A percentile compares a stretch with the other conserved stretches of the same genome.
phyloP scores from a whole-genome alignment of 1,140 invertebrate species.

The Neodiprion fabricii region DNA sequence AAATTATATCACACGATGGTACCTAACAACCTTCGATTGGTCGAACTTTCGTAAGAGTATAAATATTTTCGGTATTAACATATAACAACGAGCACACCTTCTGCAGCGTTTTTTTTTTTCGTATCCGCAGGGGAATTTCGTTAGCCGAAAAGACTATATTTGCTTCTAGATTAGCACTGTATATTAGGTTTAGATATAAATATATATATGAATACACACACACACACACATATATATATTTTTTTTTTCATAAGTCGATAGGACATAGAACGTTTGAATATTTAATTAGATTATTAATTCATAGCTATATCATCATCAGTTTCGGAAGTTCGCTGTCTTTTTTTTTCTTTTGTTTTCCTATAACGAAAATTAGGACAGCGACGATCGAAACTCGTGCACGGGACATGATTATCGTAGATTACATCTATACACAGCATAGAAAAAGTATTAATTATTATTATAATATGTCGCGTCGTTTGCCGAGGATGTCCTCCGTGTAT shows the following conservation, averaged over 20 bases:
- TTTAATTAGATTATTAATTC: neutral
- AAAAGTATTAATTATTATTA: constrained; percentile 1
- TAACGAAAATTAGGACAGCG: neutral
- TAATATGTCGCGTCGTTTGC: neutral
- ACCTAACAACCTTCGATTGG: too few relatives aligned
- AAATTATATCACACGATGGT: too few relatives aligned
- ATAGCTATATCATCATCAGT: neutral
- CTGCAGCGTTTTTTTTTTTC: too few relatives aligned
- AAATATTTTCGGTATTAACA: too few relatives aligned
- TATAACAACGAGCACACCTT: too few relatives aligned
- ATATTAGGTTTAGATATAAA: neutral
- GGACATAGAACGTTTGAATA: neutral
- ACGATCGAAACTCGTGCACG: neutral
- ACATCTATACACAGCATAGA: neutral
- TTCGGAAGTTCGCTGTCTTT: neutral
- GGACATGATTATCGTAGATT: neutral
- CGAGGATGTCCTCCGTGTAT: neutral
- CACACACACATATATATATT: neutral
- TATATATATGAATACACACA: neutral
- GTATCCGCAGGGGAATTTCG: too few relatives aligned
- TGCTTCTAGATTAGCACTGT: neutral
- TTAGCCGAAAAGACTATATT: neutral
- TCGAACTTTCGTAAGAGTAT: too few relatives aligned
- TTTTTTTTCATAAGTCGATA: neutral
- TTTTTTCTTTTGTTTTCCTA: neutral